A percentile compares a stretch with the other conserved stretches of the same genome.
These are phyloP conservation scores for Semibalanus balanoides DNA, from an alignment of 1,140 invertebrate genomes.

Conservation along the genomic window DNA sequence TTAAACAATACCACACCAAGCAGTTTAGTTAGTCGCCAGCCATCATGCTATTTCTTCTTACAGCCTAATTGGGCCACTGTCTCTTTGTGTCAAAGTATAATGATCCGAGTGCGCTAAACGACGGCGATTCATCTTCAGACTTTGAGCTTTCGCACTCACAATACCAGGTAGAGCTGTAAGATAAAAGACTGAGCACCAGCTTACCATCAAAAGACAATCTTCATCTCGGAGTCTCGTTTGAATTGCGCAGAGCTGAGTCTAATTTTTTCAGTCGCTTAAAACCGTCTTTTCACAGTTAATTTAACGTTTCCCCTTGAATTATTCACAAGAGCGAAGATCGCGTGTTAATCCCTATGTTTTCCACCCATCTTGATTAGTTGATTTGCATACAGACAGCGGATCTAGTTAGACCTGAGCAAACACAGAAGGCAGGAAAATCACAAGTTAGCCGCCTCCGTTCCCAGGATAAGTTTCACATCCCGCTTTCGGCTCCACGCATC, in stretches of 20 bases:
- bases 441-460: not conserved
- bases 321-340: not conserved
- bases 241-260: not conserved
- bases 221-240: not conserved
- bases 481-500: not conserved
- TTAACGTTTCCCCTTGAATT: not conserved
- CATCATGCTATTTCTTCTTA: too few species aligned
- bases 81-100: too few species aligned
- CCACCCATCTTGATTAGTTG: not conserved
- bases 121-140: too few species aligned
- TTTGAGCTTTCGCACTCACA: too few species aligned
- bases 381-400: not conserved
- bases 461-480: not conserved
- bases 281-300: not conserved
- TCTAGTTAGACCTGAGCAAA: not conserved
- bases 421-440: not conserved
- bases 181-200: too few species aligned
- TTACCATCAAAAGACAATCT: not conserved
- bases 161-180: too few species aligned
- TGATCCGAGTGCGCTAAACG: too few species aligned
- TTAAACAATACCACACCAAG: too few species aligned
- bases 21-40: too few species aligned
- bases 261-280: not conserved
- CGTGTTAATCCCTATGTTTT: conserved; percentile 1
- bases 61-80: too few species aligned